A percentile compares a stretch with the other conserved stretches of the same genome.
Conservation (phyloP, 1,140 invertebrate species). For the Drosophila funebris region DNA sequence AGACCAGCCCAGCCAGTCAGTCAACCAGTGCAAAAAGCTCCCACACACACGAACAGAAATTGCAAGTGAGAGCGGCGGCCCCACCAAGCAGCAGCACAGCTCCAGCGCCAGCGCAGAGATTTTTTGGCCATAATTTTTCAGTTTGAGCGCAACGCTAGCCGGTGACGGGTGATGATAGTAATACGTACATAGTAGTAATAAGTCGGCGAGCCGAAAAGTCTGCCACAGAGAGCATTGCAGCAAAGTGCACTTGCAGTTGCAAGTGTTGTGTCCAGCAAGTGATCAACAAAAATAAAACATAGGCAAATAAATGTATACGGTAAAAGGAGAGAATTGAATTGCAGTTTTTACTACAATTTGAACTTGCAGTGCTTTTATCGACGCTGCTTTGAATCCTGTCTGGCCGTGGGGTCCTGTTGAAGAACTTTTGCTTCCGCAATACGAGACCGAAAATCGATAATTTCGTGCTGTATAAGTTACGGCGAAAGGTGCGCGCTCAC, state of each 20-base stretch:
- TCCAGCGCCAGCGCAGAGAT: constrained; percentile 77
- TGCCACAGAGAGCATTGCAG: constrained; percentile 34
- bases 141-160: constrained; percentile 74
- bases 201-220: constrained; percentile 43
- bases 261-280: constrained; percentile 24
- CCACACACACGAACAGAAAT: constrained; percentile 43
- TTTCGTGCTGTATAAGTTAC: constrained; percentile 81
- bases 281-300: constrained; percentile 5
- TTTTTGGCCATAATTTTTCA: constrained; percentile 76
- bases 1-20: constrained; percentile 20
- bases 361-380: neutral
- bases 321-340: neutral
- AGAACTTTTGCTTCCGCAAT: constrained; percentile 68
- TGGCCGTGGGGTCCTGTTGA: constrained; percentile 54
- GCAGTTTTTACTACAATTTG: neutral
- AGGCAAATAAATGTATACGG: neutral
- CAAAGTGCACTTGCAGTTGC: constrained; percentile 33
- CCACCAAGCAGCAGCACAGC: constrained; percentile 13
- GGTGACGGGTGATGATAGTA: constrained; percentile 72
- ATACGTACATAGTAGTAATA: constrained; percentile 52
- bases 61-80: constrained; percentile 55
- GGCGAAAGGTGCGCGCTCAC: constrained; percentile 74
- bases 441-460: constrained; percentile 72
- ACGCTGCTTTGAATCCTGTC: constrained; percentile 15
- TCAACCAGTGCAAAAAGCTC: constrained; percentile 48